These are phyloP conservation scores for Aphidius ervi DNA, from an alignment of 1,140 invertebrate genomes.

Conservation along the genomic window DNA sequence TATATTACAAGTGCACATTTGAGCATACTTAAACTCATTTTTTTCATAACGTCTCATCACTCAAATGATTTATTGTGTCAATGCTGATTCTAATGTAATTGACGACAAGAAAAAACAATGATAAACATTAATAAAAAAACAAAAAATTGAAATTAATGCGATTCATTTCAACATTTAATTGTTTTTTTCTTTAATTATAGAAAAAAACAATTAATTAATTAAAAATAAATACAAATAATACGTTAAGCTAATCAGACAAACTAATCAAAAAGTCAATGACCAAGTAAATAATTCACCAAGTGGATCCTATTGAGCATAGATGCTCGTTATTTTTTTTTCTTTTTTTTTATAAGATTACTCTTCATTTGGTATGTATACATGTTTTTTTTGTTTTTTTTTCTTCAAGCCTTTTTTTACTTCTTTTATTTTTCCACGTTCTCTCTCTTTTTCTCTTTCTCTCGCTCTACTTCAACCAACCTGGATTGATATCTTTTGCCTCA, in stretches of 20 bases:
- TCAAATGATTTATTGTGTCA: conserved; percentile 32
- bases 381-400: no score
- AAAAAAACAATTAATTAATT: background rate
- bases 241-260: conserved; percentile 3
- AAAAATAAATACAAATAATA: conserved; percentile 3
- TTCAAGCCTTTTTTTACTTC: background rate
- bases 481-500: conserved; percentile 20
- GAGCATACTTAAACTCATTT: conserved; percentile 26
- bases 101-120: background rate
- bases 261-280: conserved; percentile 12
- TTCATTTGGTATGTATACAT: background rate
- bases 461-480: background rate
- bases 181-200: background rate
- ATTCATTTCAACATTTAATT: background rate
- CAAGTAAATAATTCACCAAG: conserved; percentile 15
- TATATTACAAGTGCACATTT: conserved; percentile 7
- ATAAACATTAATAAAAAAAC: conserved; percentile 21
- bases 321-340: background rate
- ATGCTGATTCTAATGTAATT: conserved; percentile 38
- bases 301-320: background rate
- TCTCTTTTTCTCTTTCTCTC: no score
- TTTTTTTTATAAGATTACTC: no score
- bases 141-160: conserved; percentile 3
- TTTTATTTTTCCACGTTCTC: background rate
- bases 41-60: conserved; percentile 17